phyloP scores from a whole-genome alignment of 1,140 invertebrate genomes.

The Tetramorium alpestre region DNA sequence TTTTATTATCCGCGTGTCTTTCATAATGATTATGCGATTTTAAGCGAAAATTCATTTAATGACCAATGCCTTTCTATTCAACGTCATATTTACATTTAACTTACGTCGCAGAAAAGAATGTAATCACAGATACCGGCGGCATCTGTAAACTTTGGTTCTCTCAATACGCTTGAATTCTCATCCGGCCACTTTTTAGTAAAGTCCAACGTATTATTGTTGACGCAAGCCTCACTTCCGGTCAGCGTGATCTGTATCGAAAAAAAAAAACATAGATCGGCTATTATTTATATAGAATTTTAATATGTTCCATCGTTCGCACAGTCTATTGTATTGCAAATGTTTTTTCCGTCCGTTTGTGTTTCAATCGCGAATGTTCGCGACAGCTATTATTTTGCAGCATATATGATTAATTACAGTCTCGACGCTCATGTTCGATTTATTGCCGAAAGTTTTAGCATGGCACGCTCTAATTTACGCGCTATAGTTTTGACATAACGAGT shows the following conservation, averaged over 20 bases:
- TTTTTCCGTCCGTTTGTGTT: background rate
- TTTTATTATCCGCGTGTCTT: background rate
- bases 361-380: background rate
- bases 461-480: constrained; percentile 3
- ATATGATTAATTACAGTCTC: constrained; percentile 33
- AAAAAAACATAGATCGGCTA: background rate
- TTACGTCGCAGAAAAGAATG: constrained; percentile 81
- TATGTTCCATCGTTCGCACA: background rate
- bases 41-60: background rate
- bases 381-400: constrained; percentile 4
- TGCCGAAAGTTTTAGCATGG: background rate
- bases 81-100: constrained; percentile 53
- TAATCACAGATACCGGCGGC: constrained; percentile 76
- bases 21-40: background rate
- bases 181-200: constrained; percentile 65
- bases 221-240: constrained; percentile 73
- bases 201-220: constrained; percentile 71
- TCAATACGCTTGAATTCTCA: constrained; percentile 75
- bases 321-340: background rate
- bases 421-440: constrained; percentile 5
- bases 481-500: constrained; percentile 7
- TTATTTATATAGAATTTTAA: constrained; percentile 1
- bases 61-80: background rate
- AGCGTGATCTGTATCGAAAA: constrained; percentile 74
- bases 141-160: constrained; percentile 65